Conservation (phyloP, 1,140 invertebrate genomes). For the Lethrus apterus region DNA sequence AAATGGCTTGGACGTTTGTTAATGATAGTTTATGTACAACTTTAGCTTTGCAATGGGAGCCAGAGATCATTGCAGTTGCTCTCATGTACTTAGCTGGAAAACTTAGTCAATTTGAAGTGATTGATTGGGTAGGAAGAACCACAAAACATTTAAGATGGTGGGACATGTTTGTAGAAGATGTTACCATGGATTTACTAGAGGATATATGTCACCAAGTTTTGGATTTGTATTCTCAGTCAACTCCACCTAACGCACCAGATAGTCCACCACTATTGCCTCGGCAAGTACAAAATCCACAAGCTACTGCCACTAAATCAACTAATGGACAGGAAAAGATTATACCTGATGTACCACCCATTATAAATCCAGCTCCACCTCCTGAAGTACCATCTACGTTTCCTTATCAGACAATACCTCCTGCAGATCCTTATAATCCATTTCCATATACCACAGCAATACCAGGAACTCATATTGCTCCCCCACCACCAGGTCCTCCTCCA, state of each 20-base stretch:
- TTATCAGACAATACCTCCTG: conserved; percentile 20
- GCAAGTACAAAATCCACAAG: conserved; percentile 7
- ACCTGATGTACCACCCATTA: conserved; percentile 23
- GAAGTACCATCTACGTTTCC: conserved; percentile 35
- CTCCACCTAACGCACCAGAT: conserved; percentile 49
- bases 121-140: conserved; percentile 82
- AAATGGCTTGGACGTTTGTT: conserved; percentile 99
- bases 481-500: conserved; percentile 37
- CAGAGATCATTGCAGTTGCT: conserved; percentile 97
- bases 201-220: conserved; percentile 96
- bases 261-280: conserved; percentile 46
- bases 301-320: conserved; percentile 10
- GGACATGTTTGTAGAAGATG: conserved; percentile 95
- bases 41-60: conserved; percentile 96
- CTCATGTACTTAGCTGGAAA: conserved; percentile 95
- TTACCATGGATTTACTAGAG: conserved; percentile 92
- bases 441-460: conserved; percentile 29
- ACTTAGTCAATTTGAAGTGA: conserved; percentile 89
- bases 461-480: conserved; percentile 26
- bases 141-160: conserved; percentile 88
- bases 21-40: conserved; percentile 98
- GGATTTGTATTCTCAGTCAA: conserved; percentile 73
- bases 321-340: conserved; percentile 18
- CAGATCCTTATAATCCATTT: conserved; percentile 32
- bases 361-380: conserved; percentile 39